A percentile compares a stretch with the other conserved stretches of the same genome.
phyloP scores from a whole-genome alignment of 2,113 vertebrate genomes.

The Mesoclemmys tuberculata region DNA sequence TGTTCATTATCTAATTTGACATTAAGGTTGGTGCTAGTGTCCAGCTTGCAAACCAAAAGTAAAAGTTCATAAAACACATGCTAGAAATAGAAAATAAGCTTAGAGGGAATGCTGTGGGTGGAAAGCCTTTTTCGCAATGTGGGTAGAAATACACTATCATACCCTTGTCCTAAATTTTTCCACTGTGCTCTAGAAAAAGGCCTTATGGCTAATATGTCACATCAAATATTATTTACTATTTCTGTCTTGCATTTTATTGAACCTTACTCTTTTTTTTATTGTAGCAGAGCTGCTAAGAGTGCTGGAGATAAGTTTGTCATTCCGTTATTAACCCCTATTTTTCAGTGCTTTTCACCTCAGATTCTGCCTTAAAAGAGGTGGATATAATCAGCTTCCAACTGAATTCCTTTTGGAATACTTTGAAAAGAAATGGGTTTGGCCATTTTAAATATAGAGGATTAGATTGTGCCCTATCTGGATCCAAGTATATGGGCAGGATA shows the following conservation, averaged over 20 bases:
- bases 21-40: slow-evolving; percentile 68
- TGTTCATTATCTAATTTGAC: slow-evolving; percentile 77
- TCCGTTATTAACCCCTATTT: slow-evolving; percentile 69
- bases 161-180: slow-evolving; percentile 73
- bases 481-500: not conserved
- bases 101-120: slow-evolving; percentile 54
- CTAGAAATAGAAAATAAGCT: slow-evolving; percentile 70
- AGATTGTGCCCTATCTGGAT: not conserved
- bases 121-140: slow-evolving; percentile 47
- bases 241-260: slow-evolving; percentile 72
- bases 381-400: slow-evolving; percentile 2
- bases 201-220: slow-evolving; percentile 72
- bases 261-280: slow-evolving; percentile 71
- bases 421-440: slow-evolving; percentile 25
- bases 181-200: slow-evolving; percentile 70
- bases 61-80: slow-evolving; percentile 73
- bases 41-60: slow-evolving; percentile 73
- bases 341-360: slow-evolving; percentile 65
- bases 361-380: slow-evolving; percentile 1
- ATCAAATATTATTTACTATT: slow-evolving; percentile 73
- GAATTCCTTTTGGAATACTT: slow-evolving; percentile 46
- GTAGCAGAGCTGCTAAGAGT: slow-evolving; percentile 58
- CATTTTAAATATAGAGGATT: not conserved
- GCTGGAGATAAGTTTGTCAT: slow-evolving; percentile 58
- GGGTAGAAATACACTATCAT: slow-evolving; percentile 62